Conservation (phyloP, 2,888 invertebrate genomes). For the Drosophila mimetica region DNA sequence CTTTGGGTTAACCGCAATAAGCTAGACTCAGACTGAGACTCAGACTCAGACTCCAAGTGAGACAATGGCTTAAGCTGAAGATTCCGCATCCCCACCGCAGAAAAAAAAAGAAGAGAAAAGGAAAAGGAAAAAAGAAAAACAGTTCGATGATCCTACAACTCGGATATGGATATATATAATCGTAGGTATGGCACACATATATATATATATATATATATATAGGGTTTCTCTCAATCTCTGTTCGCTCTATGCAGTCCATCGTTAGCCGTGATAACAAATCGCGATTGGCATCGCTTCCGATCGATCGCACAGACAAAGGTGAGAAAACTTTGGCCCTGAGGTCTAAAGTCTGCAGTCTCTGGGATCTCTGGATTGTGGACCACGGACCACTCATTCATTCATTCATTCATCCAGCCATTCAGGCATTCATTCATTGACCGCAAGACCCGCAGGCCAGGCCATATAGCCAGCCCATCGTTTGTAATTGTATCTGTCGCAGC, state of each 20-base stretch:
- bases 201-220: constrained; percentile 60
- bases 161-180: constrained; percentile 59
- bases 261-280: constrained; percentile 68
- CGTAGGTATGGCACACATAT: no score
- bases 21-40: constrained; percentile 34
- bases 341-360: constrained; percentile 2
- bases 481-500: constrained; percentile 77
- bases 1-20: constrained; percentile 82
- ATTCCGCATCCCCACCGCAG: constrained; percentile 42
- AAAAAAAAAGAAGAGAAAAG: constrained; percentile 42
- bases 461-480: constrained; percentile 47
- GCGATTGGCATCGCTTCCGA: constrained; percentile 74
- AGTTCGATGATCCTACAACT: constrained; percentile 78
- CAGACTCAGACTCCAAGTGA: constrained; percentile 7
- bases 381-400: constrained; percentile 35
- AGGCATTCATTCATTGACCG: constrained; percentile 65
- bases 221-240: constrained; percentile 61
- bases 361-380: not conserved
- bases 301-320: constrained; percentile 65
- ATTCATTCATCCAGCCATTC: constrained; percentile 31
- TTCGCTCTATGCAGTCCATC: constrained; percentile 11
- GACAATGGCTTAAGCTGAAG: constrained; percentile 24
- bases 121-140: constrained; percentile 42
- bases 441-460: constrained; percentile 42
- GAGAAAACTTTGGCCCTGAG: constrained; percentile 56